Evolutionary conservation across 2,797 vertebrate species (phyloP).

Genomic region (Cetoscarus ocellatus): DNA sequence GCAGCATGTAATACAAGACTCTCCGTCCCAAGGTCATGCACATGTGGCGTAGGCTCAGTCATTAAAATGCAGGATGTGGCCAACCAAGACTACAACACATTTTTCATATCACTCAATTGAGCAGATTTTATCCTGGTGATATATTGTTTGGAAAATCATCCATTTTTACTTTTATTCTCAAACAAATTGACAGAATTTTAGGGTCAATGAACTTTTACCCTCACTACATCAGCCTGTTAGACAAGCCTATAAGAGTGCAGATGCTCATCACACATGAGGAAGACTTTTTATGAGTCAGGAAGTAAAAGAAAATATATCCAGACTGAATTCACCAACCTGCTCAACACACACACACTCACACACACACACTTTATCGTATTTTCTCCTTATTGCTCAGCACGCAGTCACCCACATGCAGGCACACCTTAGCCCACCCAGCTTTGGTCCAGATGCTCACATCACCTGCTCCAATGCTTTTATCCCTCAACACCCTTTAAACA

Average conservation of each 20-base stretch:
- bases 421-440: constrained; percentile 26
- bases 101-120: constrained; percentile 26
- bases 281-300: constrained; percentile 1
- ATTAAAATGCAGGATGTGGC: constrained; percentile 14
- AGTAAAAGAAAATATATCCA: background rate
- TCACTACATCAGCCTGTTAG: background rate
- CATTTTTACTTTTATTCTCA: background rate
- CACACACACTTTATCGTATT: background rate
- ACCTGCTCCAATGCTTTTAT: constrained; percentile 36
- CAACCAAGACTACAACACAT: constrained; percentile 35
- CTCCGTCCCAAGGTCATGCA: constrained; percentile 30
- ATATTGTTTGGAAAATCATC: background rate
- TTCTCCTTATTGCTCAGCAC: background rate
- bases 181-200: background rate
- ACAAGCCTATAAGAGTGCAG: background rate
- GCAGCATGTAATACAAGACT: constrained; percentile 13
- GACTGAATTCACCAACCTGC: background rate
- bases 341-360: background rate
- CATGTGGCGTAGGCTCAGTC: constrained; percentile 11
- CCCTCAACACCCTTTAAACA: constrained; percentile 1
- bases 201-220: background rate
- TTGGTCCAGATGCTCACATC: constrained; percentile 48
- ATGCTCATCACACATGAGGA: constrained; percentile 2
- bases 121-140: background rate
- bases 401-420: constrained; percentile 5